phyloP scores from a whole-genome alignment of 2,113 vertebrate genomes.

The Tenebrosternarchus preto region DNA sequence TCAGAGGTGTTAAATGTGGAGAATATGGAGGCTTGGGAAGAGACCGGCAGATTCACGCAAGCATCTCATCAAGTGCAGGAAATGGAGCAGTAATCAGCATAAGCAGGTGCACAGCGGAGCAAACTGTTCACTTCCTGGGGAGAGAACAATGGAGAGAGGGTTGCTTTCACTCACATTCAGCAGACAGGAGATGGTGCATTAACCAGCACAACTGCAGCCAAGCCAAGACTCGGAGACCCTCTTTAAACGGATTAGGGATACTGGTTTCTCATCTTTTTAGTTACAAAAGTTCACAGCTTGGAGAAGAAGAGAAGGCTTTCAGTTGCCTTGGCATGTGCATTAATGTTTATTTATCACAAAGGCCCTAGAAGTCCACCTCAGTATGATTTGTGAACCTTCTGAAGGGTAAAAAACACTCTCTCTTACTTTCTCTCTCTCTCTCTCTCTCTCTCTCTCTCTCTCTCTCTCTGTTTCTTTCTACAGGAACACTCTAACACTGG shows the following conservation, averaged over 20 bases:
- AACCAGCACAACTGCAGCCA: not conserved
- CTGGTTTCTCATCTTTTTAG: not conserved
- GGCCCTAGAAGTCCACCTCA: too few relatives aligned
- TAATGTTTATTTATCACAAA: not conserved
- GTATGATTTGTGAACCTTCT: too few relatives aligned
- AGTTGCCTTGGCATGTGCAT: not conserved
- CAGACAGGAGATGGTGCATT: not conserved
- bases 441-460: too few relatives aligned
- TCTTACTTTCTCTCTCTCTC: too few relatives aligned
- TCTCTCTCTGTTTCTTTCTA: too few relatives aligned
- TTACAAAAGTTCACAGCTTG: not conserved
- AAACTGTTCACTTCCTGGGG: not conserved
- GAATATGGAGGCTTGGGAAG: not conserved
- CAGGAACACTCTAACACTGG: too few relatives aligned
- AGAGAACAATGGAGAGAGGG: not conserved
- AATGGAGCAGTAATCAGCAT: not conserved
- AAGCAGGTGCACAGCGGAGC: not conserved
- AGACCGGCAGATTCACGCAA: too few relatives aligned
- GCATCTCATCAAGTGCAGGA: not conserved
- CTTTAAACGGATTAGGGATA: too few relatives aligned
- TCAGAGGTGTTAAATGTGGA: not conserved
- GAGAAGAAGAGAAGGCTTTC: not conserved
- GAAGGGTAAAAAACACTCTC: too few relatives aligned
- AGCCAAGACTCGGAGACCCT: not conserved
- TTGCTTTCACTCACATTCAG: not conserved